phyloP scores from a whole-genome alignment of 1,140 invertebrate genomes.

The Heliconius himera region DNA sequence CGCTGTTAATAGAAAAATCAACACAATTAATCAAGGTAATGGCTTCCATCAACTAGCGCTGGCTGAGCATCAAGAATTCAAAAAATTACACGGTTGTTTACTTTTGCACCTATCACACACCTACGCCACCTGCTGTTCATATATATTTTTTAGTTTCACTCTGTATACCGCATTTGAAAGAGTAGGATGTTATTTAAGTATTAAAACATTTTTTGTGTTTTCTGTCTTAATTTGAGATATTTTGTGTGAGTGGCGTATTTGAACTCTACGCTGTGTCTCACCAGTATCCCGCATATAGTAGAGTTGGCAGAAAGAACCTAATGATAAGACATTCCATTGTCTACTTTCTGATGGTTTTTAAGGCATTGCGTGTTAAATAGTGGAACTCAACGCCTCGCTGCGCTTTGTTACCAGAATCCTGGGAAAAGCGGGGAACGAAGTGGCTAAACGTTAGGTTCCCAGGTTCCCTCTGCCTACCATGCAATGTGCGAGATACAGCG shows the following conservation, averaged over 20 bases:
- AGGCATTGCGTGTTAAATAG: no score
- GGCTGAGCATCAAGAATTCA: constrained; percentile 29
- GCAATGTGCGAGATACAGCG: neutral
- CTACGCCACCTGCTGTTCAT: constrained; percentile 28
- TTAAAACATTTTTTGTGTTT: neutral
- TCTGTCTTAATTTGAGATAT: neutral
- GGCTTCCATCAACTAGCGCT: constrained; percentile 25
- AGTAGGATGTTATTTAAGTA: neutral
- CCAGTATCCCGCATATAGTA: no score
- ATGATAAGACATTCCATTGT: no score
- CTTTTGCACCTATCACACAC: constrained; percentile 24
- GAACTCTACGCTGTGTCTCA: no score
- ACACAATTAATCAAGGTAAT: constrained; percentile 34
- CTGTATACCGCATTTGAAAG: neutral
- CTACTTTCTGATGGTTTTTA: no score
- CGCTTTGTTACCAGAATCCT: no score
- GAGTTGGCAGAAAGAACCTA: no score
- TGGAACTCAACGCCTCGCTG: no score
- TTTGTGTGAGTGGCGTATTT: no score
- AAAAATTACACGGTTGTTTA: constrained; percentile 16
- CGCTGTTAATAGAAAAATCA: constrained; percentile 19
- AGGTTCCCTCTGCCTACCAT: neutral
- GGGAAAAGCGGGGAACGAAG: no score
- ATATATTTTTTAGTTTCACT: neutral
- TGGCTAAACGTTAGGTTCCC: neutral